Conservation (phyloP, 1,140 invertebrate species). For the Heliconius congener region DNA sequence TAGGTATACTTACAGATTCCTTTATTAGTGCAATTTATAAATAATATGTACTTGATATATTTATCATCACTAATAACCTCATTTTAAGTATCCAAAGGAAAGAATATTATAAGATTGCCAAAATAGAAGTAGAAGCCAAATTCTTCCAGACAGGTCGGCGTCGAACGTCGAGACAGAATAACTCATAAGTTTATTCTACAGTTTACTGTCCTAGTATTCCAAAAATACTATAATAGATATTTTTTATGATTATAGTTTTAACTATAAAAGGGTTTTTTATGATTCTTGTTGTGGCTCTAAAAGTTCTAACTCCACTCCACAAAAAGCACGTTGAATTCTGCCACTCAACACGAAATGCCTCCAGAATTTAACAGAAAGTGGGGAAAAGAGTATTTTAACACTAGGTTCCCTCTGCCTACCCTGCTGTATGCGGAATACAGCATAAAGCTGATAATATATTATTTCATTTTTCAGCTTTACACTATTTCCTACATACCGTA, state of each 20-base stretch:
- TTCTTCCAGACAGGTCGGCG: conserved; percentile 30
- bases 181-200: conserved; percentile 14
- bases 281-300: background rate
- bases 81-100: background rate
- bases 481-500: too few relatives aligned
- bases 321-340: too few relatives aligned
- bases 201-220: conserved; percentile 10
- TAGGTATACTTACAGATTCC: too few relatives aligned
- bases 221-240: background rate
- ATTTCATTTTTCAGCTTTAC: too few relatives aligned
- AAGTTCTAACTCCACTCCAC: background rate
- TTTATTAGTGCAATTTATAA: background rate
- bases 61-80: background rate
- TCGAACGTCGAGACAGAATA: conserved; percentile 17
- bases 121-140: conserved; percentile 17
- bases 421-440: too few relatives aligned
- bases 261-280: background rate
- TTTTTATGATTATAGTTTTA: background rate
- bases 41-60: background rate
- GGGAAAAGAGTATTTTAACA: too few relatives aligned
- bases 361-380: too few relatives aligned
- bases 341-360: too few relatives aligned
- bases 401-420: too few relatives aligned
- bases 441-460: too few relatives aligned
- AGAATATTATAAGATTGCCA: background rate